Percentiles rank a stretch among this genome's conserved stretches.
Evolutionary conservation across 2,797 vertebrate species (phyloP).

Genomic region (Anabas testudineus): DNA sequence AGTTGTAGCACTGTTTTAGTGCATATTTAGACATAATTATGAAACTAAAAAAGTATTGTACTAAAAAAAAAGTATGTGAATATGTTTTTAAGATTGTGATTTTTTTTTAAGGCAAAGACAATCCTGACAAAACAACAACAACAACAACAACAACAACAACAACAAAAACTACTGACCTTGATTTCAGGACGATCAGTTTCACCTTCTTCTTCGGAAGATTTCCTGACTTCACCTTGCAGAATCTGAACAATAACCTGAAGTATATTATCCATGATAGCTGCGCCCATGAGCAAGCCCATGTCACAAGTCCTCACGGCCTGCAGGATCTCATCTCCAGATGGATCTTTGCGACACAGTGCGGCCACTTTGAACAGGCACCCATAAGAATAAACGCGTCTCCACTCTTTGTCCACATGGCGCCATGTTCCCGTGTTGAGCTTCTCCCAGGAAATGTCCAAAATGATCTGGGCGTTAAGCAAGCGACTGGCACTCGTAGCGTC

Average conservation of each 20-base stretch:
- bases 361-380: conserved; percentile 91
- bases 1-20: not conserved
- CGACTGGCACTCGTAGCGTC: conserved; percentile 20
- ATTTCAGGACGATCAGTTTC: conserved; percentile 48
- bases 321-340: conserved; percentile 44
- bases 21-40: not conserved
- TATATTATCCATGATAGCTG: conserved; percentile 85
- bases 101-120: conserved; percentile 5
- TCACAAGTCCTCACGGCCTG: conserved; percentile 88
- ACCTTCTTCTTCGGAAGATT: conserved; percentile 37
- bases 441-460: conserved; percentile 92
- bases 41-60: too few relatives aligned
- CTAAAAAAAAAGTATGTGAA: not conserved
- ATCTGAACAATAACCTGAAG: conserved; percentile 81
- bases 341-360: conserved; percentile 77
- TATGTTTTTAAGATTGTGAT: not conserved
- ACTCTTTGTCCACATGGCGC: conserved; percentile 89
- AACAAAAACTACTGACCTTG: conserved; percentile 81
- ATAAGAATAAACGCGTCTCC: conserved; percentile 89
- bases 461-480: conserved; percentile 77
- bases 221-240: conserved; percentile 78
- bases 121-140: not conserved
- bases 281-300: conserved; percentile 92
- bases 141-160: conserved; percentile 15
- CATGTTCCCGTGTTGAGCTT: conserved; percentile 90